phyloP scores from a whole-genome alignment of 2,888 invertebrate species.

The Mylabris sibirica region DNA sequence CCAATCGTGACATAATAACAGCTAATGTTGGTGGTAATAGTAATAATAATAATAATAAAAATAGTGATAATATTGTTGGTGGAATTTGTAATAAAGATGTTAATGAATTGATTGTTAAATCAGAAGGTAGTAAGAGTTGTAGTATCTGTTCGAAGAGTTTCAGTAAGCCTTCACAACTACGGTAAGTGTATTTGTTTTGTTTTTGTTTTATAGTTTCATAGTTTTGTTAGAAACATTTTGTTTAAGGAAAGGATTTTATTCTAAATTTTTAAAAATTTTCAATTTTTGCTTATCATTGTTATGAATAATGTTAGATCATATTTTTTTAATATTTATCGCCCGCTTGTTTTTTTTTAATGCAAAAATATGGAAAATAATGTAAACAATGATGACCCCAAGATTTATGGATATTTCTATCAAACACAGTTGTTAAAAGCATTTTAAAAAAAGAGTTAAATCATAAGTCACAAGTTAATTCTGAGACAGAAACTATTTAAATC shows the following conservation, averaged over 20 bases:
- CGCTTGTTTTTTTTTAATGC: too few species aligned
- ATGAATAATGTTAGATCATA: background rate
- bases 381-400: background rate
- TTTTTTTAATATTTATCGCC: too few species aligned
- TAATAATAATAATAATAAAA: conserved; percentile 28
- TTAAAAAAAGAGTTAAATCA: too few species aligned
- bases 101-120: conserved; percentile 59
- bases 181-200: too few species aligned
- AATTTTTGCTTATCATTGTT: background rate
- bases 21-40: background rate
- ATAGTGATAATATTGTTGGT: conserved; percentile 37
- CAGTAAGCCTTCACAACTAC: conserved; percentile 87
- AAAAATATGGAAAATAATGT: background rate
- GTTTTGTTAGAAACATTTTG: too few species aligned
- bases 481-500: too few species aligned
- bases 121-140: conserved; percentile 61
- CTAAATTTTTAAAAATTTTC: background rate
- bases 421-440: too few species aligned
- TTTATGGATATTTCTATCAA: too few species aligned
- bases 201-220: too few species aligned
- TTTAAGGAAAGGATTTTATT: too few species aligned
- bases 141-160: conserved; percentile 90
- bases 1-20: conserved; percentile 38
- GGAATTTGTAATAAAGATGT: conserved; percentile 50
- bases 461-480: too few species aligned